Base-by-base conservation (phyloP, 2,888 invertebrate species). In the Cactoblastis cactorum region DNA sequence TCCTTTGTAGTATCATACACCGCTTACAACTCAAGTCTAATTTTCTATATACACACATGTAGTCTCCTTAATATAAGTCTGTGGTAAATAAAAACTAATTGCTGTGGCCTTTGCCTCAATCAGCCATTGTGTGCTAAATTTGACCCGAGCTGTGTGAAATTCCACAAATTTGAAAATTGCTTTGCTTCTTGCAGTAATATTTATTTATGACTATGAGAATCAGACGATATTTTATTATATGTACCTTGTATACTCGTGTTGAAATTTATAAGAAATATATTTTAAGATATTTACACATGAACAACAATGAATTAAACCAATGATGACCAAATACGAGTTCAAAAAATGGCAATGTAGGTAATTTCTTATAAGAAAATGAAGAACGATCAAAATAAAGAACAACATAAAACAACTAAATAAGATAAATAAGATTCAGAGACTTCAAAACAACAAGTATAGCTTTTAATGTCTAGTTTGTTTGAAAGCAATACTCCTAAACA, bases 61-160 rank as follows among this genome's bases (percentile, higher is more conserved):
- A n/a, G n/a, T n/a, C n/a, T n/a, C n/a, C n/a, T n/a, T n/a, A n/a
- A n/a, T n/a, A n/a, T n/a, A n/a, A n/a, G n/a, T n/a, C n/a, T n/a
- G n/a, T n/a, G n/a, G n/a, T n/a, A n/a, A 58, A 58, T 56, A 62
- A 62, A 60, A 59, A 58, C 59, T 58, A 49, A 53, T 61, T 55
- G 47, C 15, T 46, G 22, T 48, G 59, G 53, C 59, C 59, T 59
- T 59, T 59, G 50, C 55, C 54, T 57, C 51, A 54, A 57, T 54
- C 47, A 50, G 22, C 33, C 53, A 53, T 58, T 58, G 53, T 55
- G 53, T 50, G 49, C 39, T 49, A 15, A 55, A 52, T 48, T 46
- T 46, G 50, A 28, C 35, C 48, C 34, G 45, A 18, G 12, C 43
- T 41, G 49, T 49, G 32, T 32, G 32, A 49, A 49, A 39, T 38